Evolutionary conservation across 2,797 vertebrate species (phyloP), one percentile per base, ranked within the genome.

Genomic region (Phoxinus dragarum): DNA sequence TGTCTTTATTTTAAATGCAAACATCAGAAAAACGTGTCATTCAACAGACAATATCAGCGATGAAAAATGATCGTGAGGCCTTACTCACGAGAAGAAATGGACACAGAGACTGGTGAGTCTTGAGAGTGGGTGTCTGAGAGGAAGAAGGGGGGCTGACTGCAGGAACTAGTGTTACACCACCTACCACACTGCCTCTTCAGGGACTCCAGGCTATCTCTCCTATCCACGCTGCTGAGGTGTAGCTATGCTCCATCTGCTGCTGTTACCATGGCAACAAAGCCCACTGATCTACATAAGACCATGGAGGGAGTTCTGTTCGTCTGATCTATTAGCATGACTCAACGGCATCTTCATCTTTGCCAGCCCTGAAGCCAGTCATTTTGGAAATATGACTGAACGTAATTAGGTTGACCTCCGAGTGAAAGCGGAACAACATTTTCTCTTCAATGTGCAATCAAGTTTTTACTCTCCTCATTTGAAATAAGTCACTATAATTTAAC

Each of bases 231-330:
- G 73, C 90, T 87, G 89, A 90, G 90, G 88, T 90, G 86, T 87
- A 91, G 89, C 89, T 90, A 79, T 68, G 84, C 88, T 89, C 92
- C 90, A 91, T 92, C 91, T 91, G 91, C 90, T 81, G 52, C 74
- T 86, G 92, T 93, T 92, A 88, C 90, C 88, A 92, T 93, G 90
- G 88, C 90, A 91, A 93, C 91, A 82, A 87, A 89, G 85, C 90
- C 89, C 88, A 90, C 87, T 91, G 90, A 93, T 91, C 90, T 91
- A 91, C 90, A 91, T 91, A 89, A 88, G 88, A 88, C 86, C 87
- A 87, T 87, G 87, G 84, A 90, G 90, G 86, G 84, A 88, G 88
- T 91, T 90, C 88, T 90, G 89, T 87, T 88, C 87, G 86, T 90
- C 90, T 90, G 87, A 87, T 88, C 89, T 86, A 90, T 89, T 90